These are phyloP conservation scores for Caenorhabditis sp. DNA, from an alignment of 2,888 invertebrate species.

Conservation along the genomic window DNA sequence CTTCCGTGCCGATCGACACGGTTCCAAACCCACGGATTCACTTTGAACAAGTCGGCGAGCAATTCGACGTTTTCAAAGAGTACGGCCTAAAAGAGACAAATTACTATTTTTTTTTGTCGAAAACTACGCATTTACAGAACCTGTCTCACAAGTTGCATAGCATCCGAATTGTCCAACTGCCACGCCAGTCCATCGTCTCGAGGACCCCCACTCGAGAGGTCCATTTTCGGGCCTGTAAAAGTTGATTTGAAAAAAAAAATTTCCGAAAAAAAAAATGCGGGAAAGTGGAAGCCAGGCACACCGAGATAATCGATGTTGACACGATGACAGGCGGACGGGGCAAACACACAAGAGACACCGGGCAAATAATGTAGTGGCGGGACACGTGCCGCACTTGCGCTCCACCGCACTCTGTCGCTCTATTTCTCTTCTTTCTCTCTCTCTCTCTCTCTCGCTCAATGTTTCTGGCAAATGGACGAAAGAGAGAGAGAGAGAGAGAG, in stretches of 20 bases:
- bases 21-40: constrained; percentile 66
- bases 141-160: constrained; percentile 66
- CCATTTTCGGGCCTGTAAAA: constrained; percentile 12
- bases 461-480: background rate
- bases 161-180: constrained; percentile 66
- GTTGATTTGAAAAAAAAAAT: background rate
- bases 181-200: constrained; percentile 22
- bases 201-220: constrained; percentile 40
- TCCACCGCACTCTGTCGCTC: background rate
- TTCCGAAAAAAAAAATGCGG: background rate
- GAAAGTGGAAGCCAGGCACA: background rate
- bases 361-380: background rate
- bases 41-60: constrained; percentile 86
- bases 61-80: constrained; percentile 91
- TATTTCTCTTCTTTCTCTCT: too few relatives aligned
- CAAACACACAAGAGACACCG: background rate
- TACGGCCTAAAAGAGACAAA: constrained; percentile 84
- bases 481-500: background rate
- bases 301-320: constrained; percentile 50
- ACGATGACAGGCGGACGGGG: constrained; percentile 3
- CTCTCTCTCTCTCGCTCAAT: background rate
- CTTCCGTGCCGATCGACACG: constrained; percentile 81
- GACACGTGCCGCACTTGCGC: background rate
- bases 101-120: too few relatives aligned
- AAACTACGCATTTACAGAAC: too few relatives aligned